Evolutionary conservation across 2,888 invertebrate species (phyloP).

Genomic region (Diabrotica balteata): DNA sequence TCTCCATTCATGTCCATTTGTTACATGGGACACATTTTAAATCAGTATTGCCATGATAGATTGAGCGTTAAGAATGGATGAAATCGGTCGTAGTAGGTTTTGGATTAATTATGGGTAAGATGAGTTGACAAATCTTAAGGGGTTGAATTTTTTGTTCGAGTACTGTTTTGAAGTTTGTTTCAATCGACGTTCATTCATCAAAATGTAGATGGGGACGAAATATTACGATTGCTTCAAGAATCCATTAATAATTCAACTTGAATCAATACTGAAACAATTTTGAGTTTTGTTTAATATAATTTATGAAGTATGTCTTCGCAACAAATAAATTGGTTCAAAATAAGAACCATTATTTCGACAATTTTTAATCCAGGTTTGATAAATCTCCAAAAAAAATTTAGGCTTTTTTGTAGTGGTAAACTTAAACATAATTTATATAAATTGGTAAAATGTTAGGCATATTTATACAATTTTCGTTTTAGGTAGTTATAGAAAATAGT

Average conservation of each 20-base stretch:
- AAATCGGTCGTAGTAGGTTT: conserved; percentile 41
- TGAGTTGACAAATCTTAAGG: conserved; percentile 48
- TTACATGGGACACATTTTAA: conserved; percentile 38
- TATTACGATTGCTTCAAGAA: conserved; percentile 23
- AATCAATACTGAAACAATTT: conserved; percentile 6
- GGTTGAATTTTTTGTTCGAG: conserved; percentile 36
- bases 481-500: no score
- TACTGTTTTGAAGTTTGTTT: conserved; percentile 35
- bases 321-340: background rate
- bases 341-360: no score
- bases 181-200: conserved; percentile 34
- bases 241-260: conserved; percentile 26
- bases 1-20: conserved; percentile 41
- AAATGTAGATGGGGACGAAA: conserved; percentile 24
- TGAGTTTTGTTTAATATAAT: conserved; percentile 9
- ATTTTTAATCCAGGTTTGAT: no score
- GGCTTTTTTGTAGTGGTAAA: no score
- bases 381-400: no score
- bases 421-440: no score
- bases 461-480: no score
- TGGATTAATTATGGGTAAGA: conserved; percentile 44
- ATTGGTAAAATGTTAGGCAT: no score
- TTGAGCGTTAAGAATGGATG: conserved; percentile 46
- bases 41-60: conserved; percentile 40
- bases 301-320: conserved; percentile 12